Base-by-base conservation (phyloP, 2,113 vertebrate genomes). In the Caretta caretta region DNA sequence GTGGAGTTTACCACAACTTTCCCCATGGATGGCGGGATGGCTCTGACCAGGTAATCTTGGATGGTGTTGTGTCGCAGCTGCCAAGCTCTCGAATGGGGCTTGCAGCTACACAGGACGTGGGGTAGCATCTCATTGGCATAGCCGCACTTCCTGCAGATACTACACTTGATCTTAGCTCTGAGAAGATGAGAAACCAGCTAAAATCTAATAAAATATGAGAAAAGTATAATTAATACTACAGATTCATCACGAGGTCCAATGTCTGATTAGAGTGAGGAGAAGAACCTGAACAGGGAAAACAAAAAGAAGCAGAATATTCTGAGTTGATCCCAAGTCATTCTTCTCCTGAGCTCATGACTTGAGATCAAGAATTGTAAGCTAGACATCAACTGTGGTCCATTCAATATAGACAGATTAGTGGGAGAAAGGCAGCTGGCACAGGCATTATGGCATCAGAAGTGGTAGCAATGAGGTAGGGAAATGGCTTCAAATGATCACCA, bases 401-500 rank as follows among this genome's bases (percentile, higher is more conserved):
- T 97, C 90, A 95, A 83, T 84, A 48, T 57, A 93, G 92, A 88
- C 62, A 93, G 78, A 97, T 96, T 94, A 97, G 31, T 78, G 19
- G 19, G 83, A 42, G 94, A 54, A 83, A 97, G 59, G 54, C 93
- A 96, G 83, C 86, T 88, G 76, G 83, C 13, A 62, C 92, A 96
- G 57, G 79, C 83, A 92, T 90, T 93, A 93, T 96, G 95, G 87
- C 85, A 95, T 69, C n/a, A 96, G 90, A 93, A 97, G 97, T 78
- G 79, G 69, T 94, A 86, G 86, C 97, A 98, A 94, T 96, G 96
- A 97, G 76, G 93, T 97, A 98, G 88, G 92, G 91, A 98, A 98
- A 98, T 98, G 84, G 93, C 92, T 97, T 97, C 87, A 97, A 95
- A 98, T 97, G 93, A 98, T 98, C 93, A 98, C 96, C 96, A 96